These are phyloP conservation scores for Goniozus legneri DNA, from an alignment of 1,140 invertebrate genomes.

Conservation along the genomic window DNA sequence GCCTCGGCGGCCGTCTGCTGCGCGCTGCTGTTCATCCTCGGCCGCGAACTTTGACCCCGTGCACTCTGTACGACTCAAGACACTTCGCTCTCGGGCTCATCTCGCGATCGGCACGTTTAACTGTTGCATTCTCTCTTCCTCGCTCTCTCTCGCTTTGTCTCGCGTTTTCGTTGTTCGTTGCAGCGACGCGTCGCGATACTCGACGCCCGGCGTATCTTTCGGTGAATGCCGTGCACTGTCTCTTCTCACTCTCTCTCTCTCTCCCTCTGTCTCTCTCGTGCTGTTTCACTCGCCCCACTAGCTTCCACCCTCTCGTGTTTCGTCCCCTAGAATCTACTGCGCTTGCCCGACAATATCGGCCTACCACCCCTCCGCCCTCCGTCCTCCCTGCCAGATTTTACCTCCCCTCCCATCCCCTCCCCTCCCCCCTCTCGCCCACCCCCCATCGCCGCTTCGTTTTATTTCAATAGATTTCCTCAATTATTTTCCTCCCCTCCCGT, in stretches of 20 bases:
- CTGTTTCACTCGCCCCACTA: constrained; percentile 17
- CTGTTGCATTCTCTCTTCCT: too few relatives aligned
- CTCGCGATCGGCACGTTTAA: too few relatives aligned
- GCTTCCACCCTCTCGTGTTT: neutral
- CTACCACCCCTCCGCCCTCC: constrained; percentile 15
- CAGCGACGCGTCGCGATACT: too few relatives aligned
- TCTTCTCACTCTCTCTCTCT: too few relatives aligned
- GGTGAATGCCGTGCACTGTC: too few relatives aligned
- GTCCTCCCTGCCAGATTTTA: constrained; percentile 9
- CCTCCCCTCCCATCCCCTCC: neutral
- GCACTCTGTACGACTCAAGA: too few relatives aligned
- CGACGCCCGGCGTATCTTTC: constrained; percentile 7
- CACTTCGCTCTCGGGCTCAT: too few relatives aligned
- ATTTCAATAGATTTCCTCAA: constrained; percentile 6
- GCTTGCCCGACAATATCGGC: constrained; percentile 32
- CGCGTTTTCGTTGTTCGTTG: too few relatives aligned
- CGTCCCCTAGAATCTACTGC: constrained; percentile 15
- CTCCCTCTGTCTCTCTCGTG: too few relatives aligned
- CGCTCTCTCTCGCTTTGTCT: too few relatives aligned
- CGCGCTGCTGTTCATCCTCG: constrained; percentile 36
- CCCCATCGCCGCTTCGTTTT: constrained; percentile 6
- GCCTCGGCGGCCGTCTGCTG: constrained; percentile 36
- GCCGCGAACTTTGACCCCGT: neutral
- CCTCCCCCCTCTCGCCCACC: neutral
- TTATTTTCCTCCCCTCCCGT: too few relatives aligned